A percentile compares a stretch with the other conserved stretches of the same genome.
Conservation (phyloP, 2,797 vertebrate genomes). For the Rhyacichthys aspro region DNA sequence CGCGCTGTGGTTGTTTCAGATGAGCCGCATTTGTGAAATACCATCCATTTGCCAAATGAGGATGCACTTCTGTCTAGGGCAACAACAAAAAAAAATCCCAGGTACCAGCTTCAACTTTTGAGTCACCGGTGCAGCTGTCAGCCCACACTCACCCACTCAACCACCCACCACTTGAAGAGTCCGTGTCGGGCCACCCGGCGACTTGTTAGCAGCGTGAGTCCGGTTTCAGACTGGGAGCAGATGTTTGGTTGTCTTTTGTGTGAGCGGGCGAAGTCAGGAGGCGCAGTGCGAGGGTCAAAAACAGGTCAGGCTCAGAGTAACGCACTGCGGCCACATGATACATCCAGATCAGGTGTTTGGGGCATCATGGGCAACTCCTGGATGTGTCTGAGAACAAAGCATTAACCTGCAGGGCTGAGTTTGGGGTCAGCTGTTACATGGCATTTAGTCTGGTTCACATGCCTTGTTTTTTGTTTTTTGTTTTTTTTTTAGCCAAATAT, state of each 20-base stretch:
- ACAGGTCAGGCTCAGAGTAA: constrained; percentile 44
- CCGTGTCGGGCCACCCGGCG: constrained; percentile 41
- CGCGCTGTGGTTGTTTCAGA: constrained; percentile 49
- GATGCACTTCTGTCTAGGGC: constrained; percentile 25
- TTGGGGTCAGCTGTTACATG: constrained; percentile 53
- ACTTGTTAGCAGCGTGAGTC: constrained; percentile 39
- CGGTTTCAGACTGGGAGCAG: constrained; percentile 52
- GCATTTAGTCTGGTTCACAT: constrained; percentile 49
- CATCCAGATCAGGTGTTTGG: constrained; percentile 59
- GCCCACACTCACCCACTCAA: constrained; percentile 56
- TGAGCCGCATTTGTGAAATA: constrained; percentile 56
- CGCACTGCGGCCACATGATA: constrained; percentile 47
- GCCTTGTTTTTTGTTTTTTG: constrained; percentile 38
- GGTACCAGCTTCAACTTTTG: constrained; percentile 56
- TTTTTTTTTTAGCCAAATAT: constrained; percentile 20
- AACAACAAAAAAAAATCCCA: constrained; percentile 51
- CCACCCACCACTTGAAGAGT: constrained; percentile 50
- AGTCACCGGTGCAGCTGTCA: constrained; percentile 63
- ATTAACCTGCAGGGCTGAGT: constrained; percentile 47
- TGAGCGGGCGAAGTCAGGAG: constrained; percentile 44
- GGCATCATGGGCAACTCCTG: constrained; percentile 40
- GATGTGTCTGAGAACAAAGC: constrained; percentile 43
- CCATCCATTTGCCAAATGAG: constrained; percentile 68
- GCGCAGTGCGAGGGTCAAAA: constrained; percentile 50
- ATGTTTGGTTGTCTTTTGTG: constrained; percentile 62